These are phyloP conservation scores for Lamproptera curius DNA, from an alignment of 2,888 invertebrate species.

Conservation along the genomic window DNA sequence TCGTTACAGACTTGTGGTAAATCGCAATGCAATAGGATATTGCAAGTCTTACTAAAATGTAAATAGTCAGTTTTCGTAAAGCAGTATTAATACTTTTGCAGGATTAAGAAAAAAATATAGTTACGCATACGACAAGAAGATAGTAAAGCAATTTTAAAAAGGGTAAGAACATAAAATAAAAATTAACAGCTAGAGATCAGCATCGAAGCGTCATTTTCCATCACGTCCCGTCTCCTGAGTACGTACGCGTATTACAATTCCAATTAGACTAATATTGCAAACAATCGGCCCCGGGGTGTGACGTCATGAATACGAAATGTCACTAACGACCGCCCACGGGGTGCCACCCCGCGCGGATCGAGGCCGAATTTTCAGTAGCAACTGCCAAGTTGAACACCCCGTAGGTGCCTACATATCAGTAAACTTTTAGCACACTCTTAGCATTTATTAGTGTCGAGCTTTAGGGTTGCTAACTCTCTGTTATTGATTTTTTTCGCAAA, in stretches of 20 bases:
- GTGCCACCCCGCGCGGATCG: constrained; percentile 36
- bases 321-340: constrained; percentile 66
- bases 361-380: constrained; percentile 68
- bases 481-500: too few relatives aligned
- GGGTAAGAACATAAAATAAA: too few relatives aligned
- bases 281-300: constrained; percentile 71
- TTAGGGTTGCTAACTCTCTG: too few relatives aligned
- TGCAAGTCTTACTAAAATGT: too few relatives aligned
- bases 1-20: too few relatives aligned
- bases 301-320: constrained; percentile 77
- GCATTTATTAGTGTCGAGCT: constrained; percentile 8
- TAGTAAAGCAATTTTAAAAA: too few relatives aligned
- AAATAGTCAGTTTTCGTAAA: too few relatives aligned
- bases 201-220: constrained; percentile 26
- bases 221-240: constrained; percentile 50
- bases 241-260: constrained; percentile 72
- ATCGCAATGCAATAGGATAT: too few relatives aligned
- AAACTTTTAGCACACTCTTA: constrained; percentile 10
- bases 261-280: constrained; percentile 78
- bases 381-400: constrained; percentile 38
- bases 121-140: too few relatives aligned
- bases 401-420: constrained; percentile 20
- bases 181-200: background rate
- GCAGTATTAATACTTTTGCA: too few relatives aligned
- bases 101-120: too few relatives aligned